Evolutionary conservation across 2,797 vertebrate species (phyloP).

Genomic region (Ficedula albicollis): DNA sequence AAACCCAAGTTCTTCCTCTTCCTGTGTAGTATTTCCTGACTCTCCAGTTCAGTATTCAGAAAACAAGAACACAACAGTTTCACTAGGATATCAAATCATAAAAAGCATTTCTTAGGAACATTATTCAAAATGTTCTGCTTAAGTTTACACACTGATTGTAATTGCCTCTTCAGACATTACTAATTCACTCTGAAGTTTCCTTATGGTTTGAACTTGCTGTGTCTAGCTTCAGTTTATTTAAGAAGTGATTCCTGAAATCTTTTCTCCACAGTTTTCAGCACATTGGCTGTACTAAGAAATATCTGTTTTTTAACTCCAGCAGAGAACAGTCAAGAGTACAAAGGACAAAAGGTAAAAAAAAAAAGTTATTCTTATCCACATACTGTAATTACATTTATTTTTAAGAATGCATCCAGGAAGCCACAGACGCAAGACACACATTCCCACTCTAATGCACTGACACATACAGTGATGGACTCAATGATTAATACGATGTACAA

Average conservation of each 20-base stretch:
- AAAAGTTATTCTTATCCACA: neutral
- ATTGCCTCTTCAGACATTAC: neutral
- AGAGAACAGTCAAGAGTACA: neutral
- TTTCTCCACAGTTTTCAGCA: neutral
- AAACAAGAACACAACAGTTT: neutral
- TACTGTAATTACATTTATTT: neutral
- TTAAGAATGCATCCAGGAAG: neutral
- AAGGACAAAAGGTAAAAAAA: slow-evolving; percentile 22
- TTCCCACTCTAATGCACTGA: neutral
- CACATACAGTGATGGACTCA: neutral
- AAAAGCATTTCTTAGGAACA: neutral
- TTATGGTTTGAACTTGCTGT: neutral
- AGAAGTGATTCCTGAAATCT: neutral
- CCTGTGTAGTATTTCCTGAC: neutral
- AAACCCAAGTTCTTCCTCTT: neutral
- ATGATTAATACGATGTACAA: neutral
- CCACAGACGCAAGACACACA: neutral
- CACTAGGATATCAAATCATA: neutral
- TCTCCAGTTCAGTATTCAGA: neutral
- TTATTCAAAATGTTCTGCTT: neutral
- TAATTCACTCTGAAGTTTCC: neutral
- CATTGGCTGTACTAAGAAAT: neutral
- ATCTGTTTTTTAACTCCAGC: slow-evolving; percentile 11
- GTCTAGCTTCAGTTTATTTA: neutral
- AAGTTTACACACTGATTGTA: neutral